Percentiles rank a stretch among this genome's conserved stretches.
These are phyloP conservation scores for Phoxinus phoxinus DNA, from an alignment of 2,113 vertebrate species.

Conservation along the genomic window DNA sequence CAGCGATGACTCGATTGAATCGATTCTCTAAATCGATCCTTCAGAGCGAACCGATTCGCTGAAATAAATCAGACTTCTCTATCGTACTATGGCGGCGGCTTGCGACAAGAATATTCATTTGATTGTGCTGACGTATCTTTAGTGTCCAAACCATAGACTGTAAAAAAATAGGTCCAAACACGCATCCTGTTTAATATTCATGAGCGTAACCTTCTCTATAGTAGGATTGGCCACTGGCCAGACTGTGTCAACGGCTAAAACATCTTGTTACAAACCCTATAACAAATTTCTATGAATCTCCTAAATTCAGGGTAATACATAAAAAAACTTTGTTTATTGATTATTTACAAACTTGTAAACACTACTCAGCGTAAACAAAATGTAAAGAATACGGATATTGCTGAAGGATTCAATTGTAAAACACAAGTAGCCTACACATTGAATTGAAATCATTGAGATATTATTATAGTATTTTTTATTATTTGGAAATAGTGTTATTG, in stretches of 20 bases:
- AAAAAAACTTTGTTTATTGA: neutral
- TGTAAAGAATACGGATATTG: neutral
- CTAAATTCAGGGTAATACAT: no score
- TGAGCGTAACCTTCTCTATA: neutral
- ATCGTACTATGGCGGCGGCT: neutral
- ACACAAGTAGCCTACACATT: neutral
- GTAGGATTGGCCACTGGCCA: neutral
- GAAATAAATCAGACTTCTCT: neutral
- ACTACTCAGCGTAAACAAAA: neutral
- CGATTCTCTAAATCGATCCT: neutral
- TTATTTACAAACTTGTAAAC: neutral
- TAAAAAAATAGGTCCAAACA: no score
- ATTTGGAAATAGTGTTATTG: no score
- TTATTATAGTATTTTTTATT: no score
- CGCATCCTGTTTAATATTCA: neutral
- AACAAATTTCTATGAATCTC: neutral
- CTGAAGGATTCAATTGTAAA: neutral
- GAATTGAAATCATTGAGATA: no score
- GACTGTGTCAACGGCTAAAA: neutral
- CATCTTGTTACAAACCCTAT: neutral
- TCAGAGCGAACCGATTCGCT: neutral
- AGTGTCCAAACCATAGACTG: constrained; percentile 1
- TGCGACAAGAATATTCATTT: neutral
- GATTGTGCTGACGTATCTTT: neutral
- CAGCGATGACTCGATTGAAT: neutral